Evolutionary conservation across 2,113 vertebrate species (phyloP).

Genomic region (Spizaetus ornatus): DNA sequence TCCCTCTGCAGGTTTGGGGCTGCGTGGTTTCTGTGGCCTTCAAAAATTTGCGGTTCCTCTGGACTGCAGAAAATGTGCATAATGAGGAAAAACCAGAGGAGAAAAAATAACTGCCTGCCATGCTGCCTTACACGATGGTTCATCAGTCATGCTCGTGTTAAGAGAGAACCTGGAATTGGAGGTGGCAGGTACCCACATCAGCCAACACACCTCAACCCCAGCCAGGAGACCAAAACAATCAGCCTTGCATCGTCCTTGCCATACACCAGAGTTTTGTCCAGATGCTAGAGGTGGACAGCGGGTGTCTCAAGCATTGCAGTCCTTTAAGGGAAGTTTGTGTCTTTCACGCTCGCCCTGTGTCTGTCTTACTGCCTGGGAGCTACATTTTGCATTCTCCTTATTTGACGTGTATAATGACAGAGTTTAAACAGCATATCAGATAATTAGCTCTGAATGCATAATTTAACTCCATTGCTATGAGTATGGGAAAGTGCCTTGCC

Average conservation of each 20-base stretch:
- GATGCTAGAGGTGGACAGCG: not conserved
- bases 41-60: not conserved
- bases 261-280: not conserved
- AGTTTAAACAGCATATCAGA: not conserved
- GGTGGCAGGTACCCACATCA: not conserved
- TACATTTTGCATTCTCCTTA: constrained; percentile 2
- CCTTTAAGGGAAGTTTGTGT: not conserved
- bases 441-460: constrained; percentile 14
- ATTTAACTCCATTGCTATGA: not conserved
- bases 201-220: not conserved
- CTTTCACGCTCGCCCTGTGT: not conserved
- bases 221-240: not conserved
- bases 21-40: not conserved
- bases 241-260: not conserved
- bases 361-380: not conserved
- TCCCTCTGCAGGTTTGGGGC: not conserved
- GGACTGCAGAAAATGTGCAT: not conserved
- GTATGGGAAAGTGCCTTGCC: not conserved
- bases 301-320: not conserved
- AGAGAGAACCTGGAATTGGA: not conserved
- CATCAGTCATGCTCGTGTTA: not conserved
- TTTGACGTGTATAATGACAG: not conserved
- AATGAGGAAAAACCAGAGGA: not conserved
- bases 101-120: not conserved
- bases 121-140: not conserved